These are phyloP conservation scores for Microctenopoma steveboyesi DNA, from an alignment of 2,797 vertebrate species.

Conservation along the genomic window DNA sequence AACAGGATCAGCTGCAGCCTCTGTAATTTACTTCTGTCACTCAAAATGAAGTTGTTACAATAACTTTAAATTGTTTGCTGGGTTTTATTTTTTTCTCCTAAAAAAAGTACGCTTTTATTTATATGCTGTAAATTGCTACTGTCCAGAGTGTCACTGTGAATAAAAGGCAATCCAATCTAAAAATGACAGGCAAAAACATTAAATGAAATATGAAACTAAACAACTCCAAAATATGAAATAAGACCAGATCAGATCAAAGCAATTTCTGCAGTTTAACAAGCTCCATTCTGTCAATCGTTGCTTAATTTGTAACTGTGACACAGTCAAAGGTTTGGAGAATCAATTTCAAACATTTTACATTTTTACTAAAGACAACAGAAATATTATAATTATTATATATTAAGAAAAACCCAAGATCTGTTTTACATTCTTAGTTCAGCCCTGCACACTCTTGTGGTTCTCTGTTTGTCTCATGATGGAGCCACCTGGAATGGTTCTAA, in stretches of 20 bases:
- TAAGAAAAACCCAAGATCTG: no score
- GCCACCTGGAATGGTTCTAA: no score
- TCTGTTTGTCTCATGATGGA: no score
- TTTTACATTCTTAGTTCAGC: no score
- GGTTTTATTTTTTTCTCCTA: slow-evolving; percentile 8
- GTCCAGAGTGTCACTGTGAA: slow-evolving; percentile 14
- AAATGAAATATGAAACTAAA: slow-evolving; percentile 18
- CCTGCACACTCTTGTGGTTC: no score
- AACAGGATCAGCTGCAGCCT: not conserved
- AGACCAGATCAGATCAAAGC: not conserved
- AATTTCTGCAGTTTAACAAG: not conserved
- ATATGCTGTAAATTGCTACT: slow-evolving; percentile 10
- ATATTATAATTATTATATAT: no score
- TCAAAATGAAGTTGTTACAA: slow-evolving; percentile 20
- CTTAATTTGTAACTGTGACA: no score
- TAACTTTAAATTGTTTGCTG: slow-evolving; percentile 19
- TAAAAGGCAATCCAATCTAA: slow-evolving; percentile 16
- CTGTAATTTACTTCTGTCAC: slow-evolving; percentile 44
- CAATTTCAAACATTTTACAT: no score
- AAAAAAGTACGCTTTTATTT: slow-evolving; percentile 20
- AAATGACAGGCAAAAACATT: not conserved
- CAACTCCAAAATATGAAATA: slow-evolving; percentile 5
- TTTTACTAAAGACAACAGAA: no score
- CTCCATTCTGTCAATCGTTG: not conserved
- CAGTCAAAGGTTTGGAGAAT: no score